phyloP scores from a whole-genome alignment of 2,113 vertebrate species.

The Polypterus senegalus region DNA sequence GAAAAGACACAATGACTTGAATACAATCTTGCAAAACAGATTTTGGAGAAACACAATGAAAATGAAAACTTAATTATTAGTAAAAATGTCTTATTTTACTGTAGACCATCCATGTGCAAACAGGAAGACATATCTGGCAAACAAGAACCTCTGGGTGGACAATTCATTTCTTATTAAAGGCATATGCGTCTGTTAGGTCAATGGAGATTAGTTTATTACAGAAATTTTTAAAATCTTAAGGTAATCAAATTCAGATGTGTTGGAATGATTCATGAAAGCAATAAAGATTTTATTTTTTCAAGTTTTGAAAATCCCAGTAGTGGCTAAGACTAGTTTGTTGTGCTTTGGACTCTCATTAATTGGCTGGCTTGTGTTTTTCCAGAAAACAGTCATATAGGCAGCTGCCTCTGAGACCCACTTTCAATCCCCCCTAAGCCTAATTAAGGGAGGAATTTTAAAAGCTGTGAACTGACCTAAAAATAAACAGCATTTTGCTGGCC shows the following conservation, averaged over 20 bases:
- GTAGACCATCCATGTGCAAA: too few species aligned
- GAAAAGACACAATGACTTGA: too few species aligned
- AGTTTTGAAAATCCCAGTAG: conserved; percentile 40
- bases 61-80: too few species aligned
- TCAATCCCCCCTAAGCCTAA: conserved; percentile 21
- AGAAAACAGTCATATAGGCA: conserved; percentile 10
- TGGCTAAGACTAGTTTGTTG: conserved; percentile 12
- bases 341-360: conserved; percentile 14
- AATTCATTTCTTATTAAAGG: conserved; percentile 16
- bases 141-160: too few species aligned
- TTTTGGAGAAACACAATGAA: too few species aligned
- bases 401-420: conserved; percentile 14
- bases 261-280: conserved; percentile 15
- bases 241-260: conserved; percentile 50
- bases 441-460: conserved; percentile 41
- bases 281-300: conserved; percentile 23
- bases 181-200: conserved; percentile 16
- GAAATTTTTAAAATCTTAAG: conserved; percentile 24
- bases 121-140: too few species aligned
- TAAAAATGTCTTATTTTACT: too few species aligned
- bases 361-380: conserved; percentile 22
- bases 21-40: too few species aligned
- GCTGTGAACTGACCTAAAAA: conserved; percentile 25
- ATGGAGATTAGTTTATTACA: conserved; percentile 11
- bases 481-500: conserved; percentile 14